phyloP scores from a whole-genome alignment of 2,888 invertebrate genomes.

The Catocala sponsa region DNA sequence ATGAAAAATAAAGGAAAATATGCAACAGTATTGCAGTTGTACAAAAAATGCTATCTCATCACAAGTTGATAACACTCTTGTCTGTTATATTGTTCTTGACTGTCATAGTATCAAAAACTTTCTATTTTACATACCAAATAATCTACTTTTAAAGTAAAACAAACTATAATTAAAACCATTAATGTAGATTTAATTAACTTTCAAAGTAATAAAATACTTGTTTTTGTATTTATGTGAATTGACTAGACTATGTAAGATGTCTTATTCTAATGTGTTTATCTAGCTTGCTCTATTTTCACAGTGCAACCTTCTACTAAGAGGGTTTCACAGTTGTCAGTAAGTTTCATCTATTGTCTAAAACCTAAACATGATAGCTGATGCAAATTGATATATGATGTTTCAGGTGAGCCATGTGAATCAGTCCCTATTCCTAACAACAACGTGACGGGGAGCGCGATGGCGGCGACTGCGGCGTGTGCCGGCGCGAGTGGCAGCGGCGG shows the following conservation, averaged over 20 bases:
- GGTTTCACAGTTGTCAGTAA: conserved; percentile 15
- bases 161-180: too few species aligned
- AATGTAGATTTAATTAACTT: conserved; percentile 20
- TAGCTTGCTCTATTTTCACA: conserved; percentile 14
- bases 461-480: conserved; percentile 81
- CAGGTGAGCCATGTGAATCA: conserved; percentile 94
- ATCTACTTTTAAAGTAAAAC: too few species aligned
- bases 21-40: too few species aligned
- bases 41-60: too few species aligned
- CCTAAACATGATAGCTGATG: conserved; percentile 10
- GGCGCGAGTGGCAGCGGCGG: conserved; percentile 87
- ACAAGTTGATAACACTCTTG: too few species aligned
- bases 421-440: conserved; percentile 91
- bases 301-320: conserved; percentile 9
- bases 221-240: neutral
- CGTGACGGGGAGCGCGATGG: conserved; percentile 87
- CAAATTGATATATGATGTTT: conserved; percentile 47
- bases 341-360: conserved; percentile 1
- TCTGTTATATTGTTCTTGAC: too few species aligned
- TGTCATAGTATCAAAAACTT: too few species aligned
- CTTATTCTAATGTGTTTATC: neutral
- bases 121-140: too few species aligned
- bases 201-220: neutral
- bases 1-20: too few species aligned
- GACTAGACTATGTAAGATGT: neutral